Percentiles rank a stretch among this genome's conserved stretches.
Evolutionary conservation across 2,888 invertebrate genomes (phyloP).

Genomic region (Eurytoma adleriae): DNA sequence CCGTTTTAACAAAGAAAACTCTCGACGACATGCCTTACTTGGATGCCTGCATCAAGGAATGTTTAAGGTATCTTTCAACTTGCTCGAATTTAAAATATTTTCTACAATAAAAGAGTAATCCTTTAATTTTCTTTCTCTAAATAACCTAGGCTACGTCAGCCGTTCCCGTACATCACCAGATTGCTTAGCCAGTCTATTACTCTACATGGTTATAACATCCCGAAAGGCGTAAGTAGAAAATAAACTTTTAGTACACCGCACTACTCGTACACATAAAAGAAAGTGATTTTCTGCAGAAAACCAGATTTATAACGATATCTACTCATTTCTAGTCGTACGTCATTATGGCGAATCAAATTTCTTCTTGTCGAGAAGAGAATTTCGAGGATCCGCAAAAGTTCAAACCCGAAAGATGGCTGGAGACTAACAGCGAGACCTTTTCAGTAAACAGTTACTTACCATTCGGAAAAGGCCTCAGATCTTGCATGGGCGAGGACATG

Average conservation of each 20-base stretch:
- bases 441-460: constrained; percentile 80
- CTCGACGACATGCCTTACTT: constrained; percentile 77
- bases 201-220: constrained; percentile 80
- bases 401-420: constrained; percentile 81
- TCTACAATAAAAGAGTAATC: background rate
- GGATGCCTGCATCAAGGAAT: constrained; percentile 82
- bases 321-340: constrained; percentile 77
- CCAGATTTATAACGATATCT: background rate
- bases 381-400: constrained; percentile 82
- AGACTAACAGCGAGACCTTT: constrained; percentile 69
- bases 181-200: constrained; percentile 80
- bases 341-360: constrained; percentile 82
- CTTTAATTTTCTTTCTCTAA: background rate
- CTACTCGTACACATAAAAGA: no score
- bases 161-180: constrained; percentile 81
- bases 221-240: constrained; percentile 68
- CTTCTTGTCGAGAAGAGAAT: constrained; percentile 81
- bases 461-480: constrained; percentile 81
- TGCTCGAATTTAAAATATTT: background rate
- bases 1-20: constrained; percentile 66
- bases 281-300: background rate
- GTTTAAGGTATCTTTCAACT: constrained; percentile 77
- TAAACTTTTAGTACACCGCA: background rate
- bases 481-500: constrained; percentile 81
- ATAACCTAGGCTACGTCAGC: constrained; percentile 79